These are phyloP conservation scores for Setophaga kirtlandii DNA, from an alignment of 2,113 vertebrate genomes.

Conservation along the genomic window DNA sequence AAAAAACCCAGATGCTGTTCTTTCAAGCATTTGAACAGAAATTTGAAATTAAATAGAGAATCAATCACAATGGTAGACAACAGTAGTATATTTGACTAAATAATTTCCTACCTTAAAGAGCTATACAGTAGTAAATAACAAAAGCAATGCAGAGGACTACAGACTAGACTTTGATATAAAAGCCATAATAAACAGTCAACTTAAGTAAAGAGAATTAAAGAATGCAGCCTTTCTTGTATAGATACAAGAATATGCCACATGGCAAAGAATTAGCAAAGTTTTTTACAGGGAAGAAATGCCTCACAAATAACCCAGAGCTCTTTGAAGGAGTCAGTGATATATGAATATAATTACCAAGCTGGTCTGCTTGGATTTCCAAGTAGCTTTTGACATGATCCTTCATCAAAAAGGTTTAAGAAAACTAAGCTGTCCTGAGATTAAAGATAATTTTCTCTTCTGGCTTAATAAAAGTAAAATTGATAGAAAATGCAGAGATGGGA, in stretches of 20 bases:
- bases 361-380: conserved; percentile 12
- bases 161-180: background rate
- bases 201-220: background rate
- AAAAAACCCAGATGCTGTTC: background rate
- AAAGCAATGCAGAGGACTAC: background rate
- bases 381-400: conserved; percentile 6
- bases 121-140: background rate
- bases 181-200: background rate
- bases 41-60: background rate
- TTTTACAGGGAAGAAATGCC: background rate
- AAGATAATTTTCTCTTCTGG: background rate
- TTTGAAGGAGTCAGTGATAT: background rate
- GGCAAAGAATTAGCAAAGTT: background rate
- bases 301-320: background rate
- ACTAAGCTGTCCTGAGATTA: background rate
- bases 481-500: background rate
- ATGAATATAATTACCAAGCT: conserved; percentile 2
- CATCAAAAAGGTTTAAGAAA: conserved; percentile 40
- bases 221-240: background rate
- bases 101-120: background rate
- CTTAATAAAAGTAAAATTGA: conserved; percentile 9
- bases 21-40: background rate
- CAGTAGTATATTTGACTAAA: background rate
- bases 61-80: background rate
- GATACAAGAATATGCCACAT: background rate